Percentiles rank a stretch among this genome's conserved stretches.
phyloP scores from a whole-genome alignment of 2,888 invertebrate genomes.

The Lathronympha strigana region DNA sequence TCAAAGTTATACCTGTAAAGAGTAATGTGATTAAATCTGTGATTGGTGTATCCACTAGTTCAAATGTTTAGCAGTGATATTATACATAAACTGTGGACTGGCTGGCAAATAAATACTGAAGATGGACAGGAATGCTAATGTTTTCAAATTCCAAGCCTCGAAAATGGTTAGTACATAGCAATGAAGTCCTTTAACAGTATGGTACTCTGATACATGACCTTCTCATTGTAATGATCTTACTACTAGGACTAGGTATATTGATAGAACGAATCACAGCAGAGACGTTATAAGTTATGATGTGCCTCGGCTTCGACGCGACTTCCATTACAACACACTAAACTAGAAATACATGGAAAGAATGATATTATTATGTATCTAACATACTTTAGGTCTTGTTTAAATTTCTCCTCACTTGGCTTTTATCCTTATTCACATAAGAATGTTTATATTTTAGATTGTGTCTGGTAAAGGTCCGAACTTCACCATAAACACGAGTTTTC shows the following conservation, averaged over 20 bases:
- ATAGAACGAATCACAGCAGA: not conserved
- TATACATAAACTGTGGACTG: not conserved
- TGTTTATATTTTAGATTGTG: conserved; percentile 56
- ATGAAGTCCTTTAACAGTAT: not conserved
- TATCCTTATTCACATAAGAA: not conserved
- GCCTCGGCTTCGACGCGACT: not conserved
- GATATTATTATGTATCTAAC: too few relatives aligned
- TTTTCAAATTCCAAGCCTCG: conserved; percentile 28
- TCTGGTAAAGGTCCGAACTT: conserved; percentile 60
- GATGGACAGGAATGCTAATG: conserved; percentile 30
- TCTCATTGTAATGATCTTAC: not conserved
- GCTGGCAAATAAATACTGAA: not conserved
- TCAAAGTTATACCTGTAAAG: not conserved
- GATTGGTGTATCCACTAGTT: not conserved
- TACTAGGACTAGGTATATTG: not conserved
- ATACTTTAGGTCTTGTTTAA: too few relatives aligned
- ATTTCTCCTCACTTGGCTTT: too few relatives aligned
- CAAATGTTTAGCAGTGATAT: not conserved
- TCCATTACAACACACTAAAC: too few relatives aligned
- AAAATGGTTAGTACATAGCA: conserved; percentile 27
- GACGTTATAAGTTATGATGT: not conserved
- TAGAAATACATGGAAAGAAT: too few relatives aligned
- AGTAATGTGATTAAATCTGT: not conserved
- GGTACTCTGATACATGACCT: not conserved
- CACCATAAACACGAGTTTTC: conserved; percentile 54